Evolutionary conservation across 2,113 vertebrate species (phyloP).

Genomic region (Phodopus roborovskii): DNA sequence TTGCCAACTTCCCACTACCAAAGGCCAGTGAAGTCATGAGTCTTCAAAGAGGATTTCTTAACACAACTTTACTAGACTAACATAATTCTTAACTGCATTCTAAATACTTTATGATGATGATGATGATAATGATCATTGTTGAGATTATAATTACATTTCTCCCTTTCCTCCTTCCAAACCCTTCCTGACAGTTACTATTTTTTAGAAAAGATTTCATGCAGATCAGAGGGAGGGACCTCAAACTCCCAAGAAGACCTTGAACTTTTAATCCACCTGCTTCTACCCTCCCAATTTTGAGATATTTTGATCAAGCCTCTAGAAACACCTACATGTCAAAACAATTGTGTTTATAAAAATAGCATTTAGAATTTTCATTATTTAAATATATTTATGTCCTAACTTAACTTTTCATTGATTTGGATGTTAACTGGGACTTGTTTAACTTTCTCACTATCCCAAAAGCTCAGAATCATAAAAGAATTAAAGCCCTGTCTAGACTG

Average conservation of each 20-base stretch:
- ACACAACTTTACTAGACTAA: not conserved
- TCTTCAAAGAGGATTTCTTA: not conserved
- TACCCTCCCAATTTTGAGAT: not conserved
- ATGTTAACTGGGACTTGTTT: not conserved
- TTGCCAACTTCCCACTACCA: not conserved
- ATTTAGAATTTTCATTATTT: not conserved
- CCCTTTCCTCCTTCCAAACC: not conserved
- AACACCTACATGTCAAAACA: not conserved
- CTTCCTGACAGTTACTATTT: not conserved
- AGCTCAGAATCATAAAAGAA: not conserved
- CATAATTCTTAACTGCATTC: not conserved
- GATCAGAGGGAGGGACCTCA: not conserved
- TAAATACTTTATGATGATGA: not conserved
- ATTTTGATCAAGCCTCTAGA: not conserved
- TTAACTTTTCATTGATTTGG: constrained; percentile 31
- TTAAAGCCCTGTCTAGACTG: not conserved
- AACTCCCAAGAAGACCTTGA: not conserved
- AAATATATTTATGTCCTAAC: not conserved
- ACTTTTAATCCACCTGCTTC: not conserved
- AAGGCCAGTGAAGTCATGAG: too few relatives aligned
- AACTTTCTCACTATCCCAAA: not conserved
- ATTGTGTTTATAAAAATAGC: not conserved
- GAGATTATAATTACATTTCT: not conserved
- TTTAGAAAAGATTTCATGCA: not conserved
- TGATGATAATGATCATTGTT: not conserved